Base-by-base conservation (phyloP, 2,888 invertebrate species). In the Ormyrus rosae region DNA sequence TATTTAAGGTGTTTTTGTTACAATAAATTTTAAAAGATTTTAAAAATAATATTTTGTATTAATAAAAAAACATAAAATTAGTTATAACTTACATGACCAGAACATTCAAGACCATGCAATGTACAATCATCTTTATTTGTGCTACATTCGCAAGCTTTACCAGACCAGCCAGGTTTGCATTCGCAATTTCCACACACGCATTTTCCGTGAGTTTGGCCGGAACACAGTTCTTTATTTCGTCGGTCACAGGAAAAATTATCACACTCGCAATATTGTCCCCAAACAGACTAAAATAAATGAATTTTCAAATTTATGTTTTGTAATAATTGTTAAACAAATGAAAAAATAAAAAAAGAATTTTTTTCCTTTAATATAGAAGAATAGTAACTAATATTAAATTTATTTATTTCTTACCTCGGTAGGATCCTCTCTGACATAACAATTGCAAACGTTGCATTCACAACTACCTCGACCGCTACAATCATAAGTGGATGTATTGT, bases 161-260 rank as follows among this genome's bases (percentile, higher is more conserved):
- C 97, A 56, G 93, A 94, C 96, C 96, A 98, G 71, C 95, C 96
- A 0, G 94, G 92, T 61, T 93, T 91, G 90, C 98, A 99, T 58
- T 92, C 92, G 91, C 99, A 99, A 74, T 97, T 97, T 75, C 98
- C 97, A 91, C 99, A 99, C 72, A 94, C 95, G 90, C 99, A 99
- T 58, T 92, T 93, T 78, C 99, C 99, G 89, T 96, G 95, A 34
- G 93, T 93, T n/a, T 63, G 48, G 5, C 82, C 82, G 45, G 97
- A 96, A 91, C 98, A 98, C 68, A 96, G 91, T 86, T 93, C 91
- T 78, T 95, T 96, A 91, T 94, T 95, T 92, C 94, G 94, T 85
- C 96, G 95, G 89, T 97, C 97, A 90, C 99, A 99, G 46, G 96
- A 96, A 92, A 97, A 98, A 92, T 98, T 97, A 91, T 99, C 98